Evolutionary conservation across 2,888 invertebrate genomes (phyloP).

Genomic region (Megastigmus dorsalis): DNA sequence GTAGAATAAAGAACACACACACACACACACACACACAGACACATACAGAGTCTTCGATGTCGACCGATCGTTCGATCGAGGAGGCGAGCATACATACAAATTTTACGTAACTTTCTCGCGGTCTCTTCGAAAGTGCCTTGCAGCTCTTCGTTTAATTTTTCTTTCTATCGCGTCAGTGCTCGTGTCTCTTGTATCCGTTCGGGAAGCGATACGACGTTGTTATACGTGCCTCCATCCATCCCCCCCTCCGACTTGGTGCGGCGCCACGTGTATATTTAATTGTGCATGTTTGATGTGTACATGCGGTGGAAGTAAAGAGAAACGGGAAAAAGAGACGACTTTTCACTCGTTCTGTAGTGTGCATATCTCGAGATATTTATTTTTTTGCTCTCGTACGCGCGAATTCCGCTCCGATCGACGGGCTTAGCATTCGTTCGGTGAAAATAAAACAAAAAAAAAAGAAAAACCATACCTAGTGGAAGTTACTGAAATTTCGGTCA

Average conservation of each 20-base stretch:
- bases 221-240: conserved; percentile 11
- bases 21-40: no score
- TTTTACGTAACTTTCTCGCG: conserved; percentile 44
- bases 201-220: no score
- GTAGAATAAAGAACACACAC: no score
- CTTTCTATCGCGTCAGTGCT: conserved; percentile 29
- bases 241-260: conserved; percentile 38
- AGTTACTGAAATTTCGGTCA: no score
- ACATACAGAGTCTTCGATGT: conserved; percentile 36
- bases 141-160: conserved; percentile 32
- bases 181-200: no score
- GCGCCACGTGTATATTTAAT: not conserved
- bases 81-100: conserved; percentile 21
- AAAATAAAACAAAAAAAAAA: conserved; percentile 1
- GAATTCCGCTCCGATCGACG: conserved; percentile 17
- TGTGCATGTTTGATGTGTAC: no score
- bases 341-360: conserved; percentile 5
- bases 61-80: conserved; percentile 24
- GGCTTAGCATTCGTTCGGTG: not conserved
- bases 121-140: conserved; percentile 54
- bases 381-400: conserved; percentile 8
- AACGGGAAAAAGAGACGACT: conserved; percentile 25
- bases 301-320: no score
- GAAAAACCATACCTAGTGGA: no score
- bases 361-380: conserved; percentile 38